Conservation (phyloP, 2,888 invertebrate species). For the Heliconius hortense region DNA sequence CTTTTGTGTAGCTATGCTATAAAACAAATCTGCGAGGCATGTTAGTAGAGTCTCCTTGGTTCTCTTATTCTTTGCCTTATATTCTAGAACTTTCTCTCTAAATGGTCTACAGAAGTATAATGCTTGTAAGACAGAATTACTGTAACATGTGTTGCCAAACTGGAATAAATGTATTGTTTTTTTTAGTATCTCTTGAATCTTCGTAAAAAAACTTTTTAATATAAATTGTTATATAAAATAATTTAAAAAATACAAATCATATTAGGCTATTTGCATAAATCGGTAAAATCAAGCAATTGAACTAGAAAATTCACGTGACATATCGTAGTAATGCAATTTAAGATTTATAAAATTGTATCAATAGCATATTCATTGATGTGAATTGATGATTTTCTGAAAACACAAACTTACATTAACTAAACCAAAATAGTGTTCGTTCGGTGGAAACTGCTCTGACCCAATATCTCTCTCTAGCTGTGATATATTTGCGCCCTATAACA, state of each 20-base stretch:
- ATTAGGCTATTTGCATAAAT: not conserved
- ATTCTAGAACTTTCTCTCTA: slow-evolving; percentile 98
- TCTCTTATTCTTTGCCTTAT: slow-evolving; percentile 97
- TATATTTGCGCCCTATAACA: slow-evolving; percentile 96
- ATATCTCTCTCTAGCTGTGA: slow-evolving; percentile 99
- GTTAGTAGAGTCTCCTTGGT: slow-evolving; percentile 98
- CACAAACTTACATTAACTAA: slow-evolving; percentile 95
- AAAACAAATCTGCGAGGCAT: slow-evolving; percentile 98
- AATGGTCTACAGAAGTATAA: slow-evolving; percentile 99
- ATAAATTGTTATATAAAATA: no score
- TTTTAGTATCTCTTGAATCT: not conserved
- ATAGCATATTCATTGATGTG: not conserved
- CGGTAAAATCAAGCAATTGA: not conserved
- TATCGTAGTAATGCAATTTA: slow-evolving; percentile 7
- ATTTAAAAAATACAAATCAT: no score
- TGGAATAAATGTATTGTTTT: slow-evolving; percentile 68
- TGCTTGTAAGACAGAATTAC: slow-evolving; percentile 99
- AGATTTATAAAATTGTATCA: slow-evolving; percentile 12
- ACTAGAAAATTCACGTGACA: not conserved
- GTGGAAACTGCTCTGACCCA: slow-evolving; percentile 98
- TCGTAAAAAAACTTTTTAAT: not conserved
- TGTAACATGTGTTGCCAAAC: slow-evolving; percentile 99
- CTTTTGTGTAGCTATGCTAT: slow-evolving; percentile 99
- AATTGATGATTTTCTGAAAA: not conserved
- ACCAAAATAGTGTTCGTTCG: slow-evolving; percentile 99